Percentiles rank a stretch among this genome's conserved stretches.
Evolutionary conservation across 2,797 vertebrate species (phyloP).

Genomic region (Cossypha niveicapilla): DNA sequence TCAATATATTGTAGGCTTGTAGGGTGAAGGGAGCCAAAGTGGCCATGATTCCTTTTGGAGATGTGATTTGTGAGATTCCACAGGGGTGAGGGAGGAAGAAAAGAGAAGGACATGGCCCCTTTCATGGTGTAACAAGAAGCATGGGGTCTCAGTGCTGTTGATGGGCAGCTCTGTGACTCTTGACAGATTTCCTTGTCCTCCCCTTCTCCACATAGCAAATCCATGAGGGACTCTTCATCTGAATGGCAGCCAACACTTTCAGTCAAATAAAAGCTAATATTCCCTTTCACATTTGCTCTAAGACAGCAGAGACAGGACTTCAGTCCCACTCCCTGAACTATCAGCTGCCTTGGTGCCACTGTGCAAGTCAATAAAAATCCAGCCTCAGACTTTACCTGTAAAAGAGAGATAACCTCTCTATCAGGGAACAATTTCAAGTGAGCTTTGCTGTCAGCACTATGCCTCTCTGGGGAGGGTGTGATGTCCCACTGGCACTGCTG

Average conservation of each 20-base stretch:
- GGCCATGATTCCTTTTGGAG: neutral
- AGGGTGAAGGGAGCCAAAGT: neutral
- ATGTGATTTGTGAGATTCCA: neutral
- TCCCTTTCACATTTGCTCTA: neutral
- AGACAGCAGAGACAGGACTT: neutral
- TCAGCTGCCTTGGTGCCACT: neutral
- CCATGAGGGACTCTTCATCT: neutral
- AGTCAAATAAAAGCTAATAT: neutral
- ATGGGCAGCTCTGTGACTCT: neutral
- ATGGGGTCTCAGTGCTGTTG: neutral
- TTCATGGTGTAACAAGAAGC: neutral
- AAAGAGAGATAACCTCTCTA: neutral
- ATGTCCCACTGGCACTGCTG: neutral
- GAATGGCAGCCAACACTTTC: neutral
- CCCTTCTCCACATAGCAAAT: neutral
- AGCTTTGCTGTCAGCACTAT: neutral
- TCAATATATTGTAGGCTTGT: neutral
- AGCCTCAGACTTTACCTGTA: neutral
- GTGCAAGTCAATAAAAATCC: neutral
- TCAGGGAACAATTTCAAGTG: neutral
- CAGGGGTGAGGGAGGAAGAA: neutral
- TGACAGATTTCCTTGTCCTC: neutral
- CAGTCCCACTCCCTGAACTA: accelerated
- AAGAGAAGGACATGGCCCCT: neutral
- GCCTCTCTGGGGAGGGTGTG: too few species aligned